phyloP scores from a whole-genome alignment of 1,140 invertebrate genomes.

The Mizuhopecten yessoensis region DNA sequence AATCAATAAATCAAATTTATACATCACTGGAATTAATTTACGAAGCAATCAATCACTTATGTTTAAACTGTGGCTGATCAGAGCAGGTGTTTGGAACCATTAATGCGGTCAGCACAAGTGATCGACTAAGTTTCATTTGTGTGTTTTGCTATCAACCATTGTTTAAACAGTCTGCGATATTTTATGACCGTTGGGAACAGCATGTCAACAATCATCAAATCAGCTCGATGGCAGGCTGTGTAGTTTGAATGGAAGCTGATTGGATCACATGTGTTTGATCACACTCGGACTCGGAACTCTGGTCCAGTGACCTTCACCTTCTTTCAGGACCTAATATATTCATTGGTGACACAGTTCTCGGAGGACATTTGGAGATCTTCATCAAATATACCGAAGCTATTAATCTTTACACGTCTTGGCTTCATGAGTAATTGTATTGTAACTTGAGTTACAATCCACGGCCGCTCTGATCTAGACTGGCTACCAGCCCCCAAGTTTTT shows the following conservation, averaged over 20 bases:
- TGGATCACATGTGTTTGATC: not conserved
- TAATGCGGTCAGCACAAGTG: not conserved
- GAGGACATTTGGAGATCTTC: too few relatives aligned
- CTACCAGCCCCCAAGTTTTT: too few relatives aligned
- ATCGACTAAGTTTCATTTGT: not conserved
- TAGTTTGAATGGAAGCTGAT: not conserved
- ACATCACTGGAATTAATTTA: too few relatives aligned
- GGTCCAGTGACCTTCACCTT: not conserved
- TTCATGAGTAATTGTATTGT: too few relatives aligned
- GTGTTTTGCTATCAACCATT: conserved; percentile 27
- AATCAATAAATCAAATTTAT: too few relatives aligned
- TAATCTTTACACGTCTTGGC: too few relatives aligned
- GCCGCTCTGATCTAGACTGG: too few relatives aligned
- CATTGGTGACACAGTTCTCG: not conserved
- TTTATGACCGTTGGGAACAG: not conserved
- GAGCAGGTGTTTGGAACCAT: not conserved
- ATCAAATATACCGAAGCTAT: too few relatives aligned
- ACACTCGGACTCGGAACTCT: not conserved
- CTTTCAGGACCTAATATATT: not conserved
- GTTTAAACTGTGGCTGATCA: not conserved
- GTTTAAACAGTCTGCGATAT: not conserved
- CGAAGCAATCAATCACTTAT: not conserved
- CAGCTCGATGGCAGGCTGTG: not conserved
- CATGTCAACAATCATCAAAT: not conserved
- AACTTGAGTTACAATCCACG: too few relatives aligned